Conservation (phyloP, 2,797 vertebrate genomes). For the Onychomys leucogaster region DNA sequence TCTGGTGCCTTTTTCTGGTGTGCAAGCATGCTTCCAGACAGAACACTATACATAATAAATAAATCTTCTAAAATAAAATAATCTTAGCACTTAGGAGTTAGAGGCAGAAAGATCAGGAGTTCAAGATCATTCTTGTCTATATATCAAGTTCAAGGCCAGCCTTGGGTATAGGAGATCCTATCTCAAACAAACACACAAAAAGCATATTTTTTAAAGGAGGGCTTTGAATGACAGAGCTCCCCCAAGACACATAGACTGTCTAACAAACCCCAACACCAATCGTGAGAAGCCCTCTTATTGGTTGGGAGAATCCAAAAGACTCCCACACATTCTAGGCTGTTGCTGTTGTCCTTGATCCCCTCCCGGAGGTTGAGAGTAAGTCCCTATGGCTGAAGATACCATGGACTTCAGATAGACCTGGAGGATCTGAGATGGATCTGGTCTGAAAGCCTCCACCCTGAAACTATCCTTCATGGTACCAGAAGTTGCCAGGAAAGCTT, state of each 20-base stretch:
- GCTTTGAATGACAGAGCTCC: neutral
- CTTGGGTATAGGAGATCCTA: too few relatives aligned
- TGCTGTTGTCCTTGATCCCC: neutral
- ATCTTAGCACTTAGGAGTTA: neutral
- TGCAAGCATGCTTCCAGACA: too few relatives aligned
- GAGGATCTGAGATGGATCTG: neutral
- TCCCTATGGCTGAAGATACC: neutral
- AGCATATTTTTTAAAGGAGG: neutral
- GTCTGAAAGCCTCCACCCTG: neutral
- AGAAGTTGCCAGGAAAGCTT: neutral
- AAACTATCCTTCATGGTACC: neutral
- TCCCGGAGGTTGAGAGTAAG: neutral
- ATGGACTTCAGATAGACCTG: neutral
- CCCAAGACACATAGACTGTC: neutral
- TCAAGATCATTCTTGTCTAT: neutral
- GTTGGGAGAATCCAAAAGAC: neutral
- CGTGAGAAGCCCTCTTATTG: neutral
- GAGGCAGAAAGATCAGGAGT: neutral
- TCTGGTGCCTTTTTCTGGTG: too few relatives aligned
- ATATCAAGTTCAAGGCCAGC: neutral
- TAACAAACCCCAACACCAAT: neutral
- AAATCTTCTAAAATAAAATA: too few relatives aligned
- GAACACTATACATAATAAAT: too few relatives aligned
- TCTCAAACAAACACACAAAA: neutral
- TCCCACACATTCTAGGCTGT: neutral